phyloP scores from a whole-genome alignment of 2,888 invertebrate genomes.

The Phoronis australis region DNA sequence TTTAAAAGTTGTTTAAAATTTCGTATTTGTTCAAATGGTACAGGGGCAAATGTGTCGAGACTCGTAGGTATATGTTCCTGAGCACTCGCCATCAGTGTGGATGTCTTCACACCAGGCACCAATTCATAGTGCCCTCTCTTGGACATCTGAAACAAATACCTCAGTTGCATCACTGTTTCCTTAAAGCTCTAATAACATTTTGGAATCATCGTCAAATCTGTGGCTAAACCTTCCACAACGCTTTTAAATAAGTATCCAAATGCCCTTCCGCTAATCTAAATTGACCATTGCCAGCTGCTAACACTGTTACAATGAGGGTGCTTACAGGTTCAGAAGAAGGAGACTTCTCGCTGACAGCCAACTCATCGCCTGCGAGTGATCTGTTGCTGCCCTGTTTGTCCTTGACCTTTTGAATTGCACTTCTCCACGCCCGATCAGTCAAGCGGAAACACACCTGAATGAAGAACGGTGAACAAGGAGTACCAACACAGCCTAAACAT shows the following conservation, averaged over 20 bases:
- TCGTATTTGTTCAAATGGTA: conserved; percentile 32
- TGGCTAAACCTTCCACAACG: no score
- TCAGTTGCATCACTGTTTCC: no score
- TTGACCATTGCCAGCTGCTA: no score
- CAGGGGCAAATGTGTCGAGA: conserved; percentile 1
- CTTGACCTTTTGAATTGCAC: conserved; percentile 21
- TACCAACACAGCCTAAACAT: background rate
- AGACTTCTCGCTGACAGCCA: no score
- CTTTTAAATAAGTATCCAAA: no score
- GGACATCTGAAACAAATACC: conserved; percentile 4
- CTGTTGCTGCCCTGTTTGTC: conserved; percentile 19
- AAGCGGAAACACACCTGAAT: conserved; percentile 32
- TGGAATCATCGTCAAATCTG: no score
- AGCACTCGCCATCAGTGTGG: conserved; percentile 6
- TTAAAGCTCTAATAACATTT: no score
- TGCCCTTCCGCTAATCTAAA: no score
- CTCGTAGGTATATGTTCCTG: conserved; percentile 1
- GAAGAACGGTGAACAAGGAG: background rate
- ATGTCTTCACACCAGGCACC: conserved; percentile 9
- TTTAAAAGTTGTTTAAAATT: conserved; percentile 29
- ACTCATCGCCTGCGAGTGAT: no score
- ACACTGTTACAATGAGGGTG: no score
- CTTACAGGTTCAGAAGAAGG: no score
- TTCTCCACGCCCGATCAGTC: conserved; percentile 27
- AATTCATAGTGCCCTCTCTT: conserved; percentile 6